These are phyloP conservation scores for Meloe dianella DNA, from an alignment of 2,888 invertebrate genomes.

Conservation along the genomic window DNA sequence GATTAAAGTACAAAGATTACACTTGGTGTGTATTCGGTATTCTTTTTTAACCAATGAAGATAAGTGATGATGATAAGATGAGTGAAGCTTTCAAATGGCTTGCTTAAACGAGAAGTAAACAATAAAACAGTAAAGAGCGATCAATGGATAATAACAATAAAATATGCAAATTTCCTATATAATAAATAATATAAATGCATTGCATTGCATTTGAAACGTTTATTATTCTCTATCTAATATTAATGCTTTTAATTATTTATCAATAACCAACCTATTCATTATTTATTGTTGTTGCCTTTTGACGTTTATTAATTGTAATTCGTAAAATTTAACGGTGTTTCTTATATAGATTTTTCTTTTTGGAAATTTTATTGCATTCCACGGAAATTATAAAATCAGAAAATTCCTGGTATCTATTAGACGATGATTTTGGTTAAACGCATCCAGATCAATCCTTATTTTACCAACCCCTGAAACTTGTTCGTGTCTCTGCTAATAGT, in stretches of 20 bases:
- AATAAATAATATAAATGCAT: neutral
- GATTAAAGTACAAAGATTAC: slow-evolving; percentile 12
- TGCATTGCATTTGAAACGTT: neutral
- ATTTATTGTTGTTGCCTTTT: neutral
- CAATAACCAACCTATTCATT: neutral
- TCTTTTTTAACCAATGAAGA: neutral
- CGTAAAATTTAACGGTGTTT: neutral
- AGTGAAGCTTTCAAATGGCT: neutral
- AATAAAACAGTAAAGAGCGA: neutral
- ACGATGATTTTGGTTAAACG: slow-evolving; percentile 7
- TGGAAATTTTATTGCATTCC: no score
- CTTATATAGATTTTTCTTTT: neutral
- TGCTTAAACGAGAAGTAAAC: neutral
- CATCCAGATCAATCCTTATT: neutral
- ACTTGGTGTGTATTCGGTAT: neutral
- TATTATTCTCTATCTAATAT: neutral
- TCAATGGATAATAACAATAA: neutral
- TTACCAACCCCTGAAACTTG: slow-evolving; percentile 4
- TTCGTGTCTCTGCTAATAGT: neutral
- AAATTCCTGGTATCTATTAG: no score
- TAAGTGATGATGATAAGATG: neutral
- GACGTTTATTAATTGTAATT: neutral
- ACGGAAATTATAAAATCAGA: no score
- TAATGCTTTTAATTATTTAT: neutral
- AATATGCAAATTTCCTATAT: neutral